Conservation (phyloP, 2,888 invertebrate genomes). For the Drosophila borealis region DNA sequence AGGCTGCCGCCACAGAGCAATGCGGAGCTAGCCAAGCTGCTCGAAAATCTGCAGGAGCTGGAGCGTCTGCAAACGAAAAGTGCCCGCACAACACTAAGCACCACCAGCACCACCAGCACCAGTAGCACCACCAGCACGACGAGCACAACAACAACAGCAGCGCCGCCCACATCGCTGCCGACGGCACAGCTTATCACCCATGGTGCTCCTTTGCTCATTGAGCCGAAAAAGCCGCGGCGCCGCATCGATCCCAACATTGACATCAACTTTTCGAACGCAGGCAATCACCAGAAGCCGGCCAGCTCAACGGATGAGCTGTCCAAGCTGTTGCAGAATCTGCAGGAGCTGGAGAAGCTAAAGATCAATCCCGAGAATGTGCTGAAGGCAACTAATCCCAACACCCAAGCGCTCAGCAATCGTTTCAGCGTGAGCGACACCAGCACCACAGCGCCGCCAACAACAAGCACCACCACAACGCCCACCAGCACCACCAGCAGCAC, state of each 20-base stretch:
- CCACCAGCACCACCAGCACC: conserved; percentile 15
- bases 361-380: conserved; percentile 77
- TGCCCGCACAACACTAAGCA: conserved; percentile 9
- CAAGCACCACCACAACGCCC: not conserved
- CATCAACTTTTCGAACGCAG: conserved; percentile 71
- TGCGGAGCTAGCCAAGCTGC: conserved; percentile 85
- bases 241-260: conserved; percentile 82
- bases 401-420: conserved; percentile 64
- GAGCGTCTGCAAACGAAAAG: conserved; percentile 74
- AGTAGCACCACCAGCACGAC: conserved; percentile 47
- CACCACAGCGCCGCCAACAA: conserved; percentile 30
- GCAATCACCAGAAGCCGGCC: conserved; percentile 70
- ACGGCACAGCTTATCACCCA: conserved; percentile 75
- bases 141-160: conserved; percentile 51
- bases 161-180: conserved; percentile 44
- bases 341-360: conserved; percentile 81
- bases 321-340: conserved; percentile 85
- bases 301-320: conserved; percentile 82
- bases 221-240: conserved; percentile 80
- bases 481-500: conserved; percentile 21
- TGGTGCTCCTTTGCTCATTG: conserved; percentile 75
- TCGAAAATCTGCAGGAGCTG: conserved; percentile 85
- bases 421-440: conserved; percentile 46
- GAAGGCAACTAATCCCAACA: conserved; percentile 48
- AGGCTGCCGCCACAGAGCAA: conserved; percentile 63